Evolutionary conservation across 2,113 vertebrate species (phyloP).

Genomic region (Oreotrochilus melanogaster): DNA sequence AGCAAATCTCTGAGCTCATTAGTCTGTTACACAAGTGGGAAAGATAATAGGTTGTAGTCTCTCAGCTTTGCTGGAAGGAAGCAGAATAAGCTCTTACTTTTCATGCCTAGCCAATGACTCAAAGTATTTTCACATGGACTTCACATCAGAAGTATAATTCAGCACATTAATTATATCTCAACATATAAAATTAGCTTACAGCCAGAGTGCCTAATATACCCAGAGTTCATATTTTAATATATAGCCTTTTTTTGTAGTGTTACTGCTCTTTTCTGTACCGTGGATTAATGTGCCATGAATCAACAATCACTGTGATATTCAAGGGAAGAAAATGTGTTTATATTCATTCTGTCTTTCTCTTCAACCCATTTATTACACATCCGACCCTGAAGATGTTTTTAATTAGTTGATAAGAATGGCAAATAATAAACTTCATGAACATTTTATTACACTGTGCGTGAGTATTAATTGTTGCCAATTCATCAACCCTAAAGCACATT

Average conservation of each 20-base stretch:
- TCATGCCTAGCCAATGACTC: background rate
- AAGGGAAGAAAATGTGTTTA: constrained; percentile 52
- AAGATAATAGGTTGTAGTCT: background rate
- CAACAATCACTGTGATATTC: constrained; percentile 26
- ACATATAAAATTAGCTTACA: background rate
- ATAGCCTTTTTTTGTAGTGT: background rate
- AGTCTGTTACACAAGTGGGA: background rate
- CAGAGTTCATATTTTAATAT: background rate
- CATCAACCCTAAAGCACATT: constrained; percentile 61
- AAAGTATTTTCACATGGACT: background rate
- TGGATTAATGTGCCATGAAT: constrained; percentile 13
- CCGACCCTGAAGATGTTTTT: constrained; percentile 73
- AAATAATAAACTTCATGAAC: constrained; percentile 74
- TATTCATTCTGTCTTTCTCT: constrained; percentile 49
- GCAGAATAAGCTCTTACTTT: background rate
- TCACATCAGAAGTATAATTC: background rate
- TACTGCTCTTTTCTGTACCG: background rate
- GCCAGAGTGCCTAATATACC: background rate
- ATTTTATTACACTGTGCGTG: constrained; percentile 65
- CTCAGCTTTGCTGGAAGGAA: background rate
- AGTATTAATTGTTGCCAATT: constrained; percentile 72
- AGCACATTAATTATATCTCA: constrained; percentile 15
- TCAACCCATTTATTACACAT: constrained; percentile 65
- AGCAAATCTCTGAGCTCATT: background rate
- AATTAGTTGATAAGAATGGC: constrained; percentile 73